Percentiles rank a stretch among this genome's conserved stretches.
Evolutionary conservation across 92 coral and sea anemone genomes (phyloP).

Genomic region (Epizoanthus rinbou): DNA sequence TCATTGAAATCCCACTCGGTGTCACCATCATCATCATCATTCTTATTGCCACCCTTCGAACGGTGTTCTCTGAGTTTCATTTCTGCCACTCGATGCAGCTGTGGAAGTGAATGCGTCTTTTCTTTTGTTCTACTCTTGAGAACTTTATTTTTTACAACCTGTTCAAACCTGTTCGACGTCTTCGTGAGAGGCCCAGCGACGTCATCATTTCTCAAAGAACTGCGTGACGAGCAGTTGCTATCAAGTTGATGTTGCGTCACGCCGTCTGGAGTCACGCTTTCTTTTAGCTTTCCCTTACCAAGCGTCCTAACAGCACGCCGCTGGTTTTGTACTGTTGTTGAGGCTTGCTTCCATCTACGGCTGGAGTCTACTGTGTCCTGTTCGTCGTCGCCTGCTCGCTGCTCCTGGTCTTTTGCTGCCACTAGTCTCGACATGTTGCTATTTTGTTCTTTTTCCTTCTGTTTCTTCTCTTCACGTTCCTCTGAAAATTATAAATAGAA

Average conservation of each 20-base stretch:
- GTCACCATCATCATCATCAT: constrained; percentile 3
- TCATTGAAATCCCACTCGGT: background rate
- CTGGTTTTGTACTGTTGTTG: constrained; percentile 4
- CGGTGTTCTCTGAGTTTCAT: background rate
- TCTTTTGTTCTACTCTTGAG: background rate
- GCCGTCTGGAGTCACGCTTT: constrained; percentile 6
- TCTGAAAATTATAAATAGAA: background rate
- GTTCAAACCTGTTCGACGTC: background rate
- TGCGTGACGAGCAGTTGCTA: constrained; percentile 33
- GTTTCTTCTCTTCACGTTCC: constrained; percentile 30
- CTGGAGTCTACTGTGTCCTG: background rate
- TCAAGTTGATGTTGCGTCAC: background rate
- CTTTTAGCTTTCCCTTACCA: background rate
- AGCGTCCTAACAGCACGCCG: background rate
- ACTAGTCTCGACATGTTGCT: background rate
- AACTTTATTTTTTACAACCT: constrained; percentile 23
- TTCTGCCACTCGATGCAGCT: background rate
- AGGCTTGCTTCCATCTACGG: background rate
- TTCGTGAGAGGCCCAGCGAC: background rate
- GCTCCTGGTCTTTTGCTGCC: background rate
- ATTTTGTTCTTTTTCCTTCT: constrained; percentile 15
- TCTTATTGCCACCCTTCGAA: background rate
- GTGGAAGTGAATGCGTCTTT: background rate
- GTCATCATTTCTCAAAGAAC: background rate
- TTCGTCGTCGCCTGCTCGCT: background rate